Base-by-base conservation (phyloP, 92 coral and sea anemone genomes). In the Zoanthus solanderi region DNA sequence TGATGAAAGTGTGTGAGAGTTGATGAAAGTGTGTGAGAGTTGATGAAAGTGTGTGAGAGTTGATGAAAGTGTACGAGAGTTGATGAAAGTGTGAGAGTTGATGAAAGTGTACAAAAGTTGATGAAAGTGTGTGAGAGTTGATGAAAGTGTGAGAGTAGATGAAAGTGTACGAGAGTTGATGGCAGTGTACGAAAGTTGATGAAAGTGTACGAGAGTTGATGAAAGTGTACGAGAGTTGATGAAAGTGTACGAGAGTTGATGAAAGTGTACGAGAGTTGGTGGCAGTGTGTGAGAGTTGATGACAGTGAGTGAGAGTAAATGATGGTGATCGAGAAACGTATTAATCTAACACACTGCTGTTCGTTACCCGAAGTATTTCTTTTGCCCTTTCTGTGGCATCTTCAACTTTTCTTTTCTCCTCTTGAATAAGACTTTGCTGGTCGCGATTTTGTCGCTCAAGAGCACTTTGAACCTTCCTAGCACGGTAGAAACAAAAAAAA, bases 321-420 rank as follows among this genome's bases (percentile, higher is more conserved):
- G 16, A 54, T 9, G 16, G 60, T 54, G 60, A 3, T 2, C 16
- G 60, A 7, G 16, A 9, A 54, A 15, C 12, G 12, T 15, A 7
- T 54, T 54, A 54, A 54, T 54, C 10, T 54, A 5, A 54, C 12
- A 54, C 16, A 9, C 7, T 9, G 13, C 10, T 10, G 18, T 2
- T 58, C 17, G n/a, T 71, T 83, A 96, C 99, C 89, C 94, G 88
- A 28, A 96, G 88, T 8, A 96, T 95, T 74, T 95, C 94, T 71
- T 93, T 93, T 15, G 99, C 99, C 82, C 90, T 96, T 37, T 92
- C 94, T 9, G 99, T 96, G 7, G 98, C 96, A 29, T 92, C 94
- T 29, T 95, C 96, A 18, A 93, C 94, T 50, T 94, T 87, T n/a
- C 92, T 90, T 79, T 91, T 89, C 67, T 95, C 99, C 4, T 91